Base-by-base conservation (phyloP, 2,888 invertebrate species). In the Pammene fasciana region DNA sequence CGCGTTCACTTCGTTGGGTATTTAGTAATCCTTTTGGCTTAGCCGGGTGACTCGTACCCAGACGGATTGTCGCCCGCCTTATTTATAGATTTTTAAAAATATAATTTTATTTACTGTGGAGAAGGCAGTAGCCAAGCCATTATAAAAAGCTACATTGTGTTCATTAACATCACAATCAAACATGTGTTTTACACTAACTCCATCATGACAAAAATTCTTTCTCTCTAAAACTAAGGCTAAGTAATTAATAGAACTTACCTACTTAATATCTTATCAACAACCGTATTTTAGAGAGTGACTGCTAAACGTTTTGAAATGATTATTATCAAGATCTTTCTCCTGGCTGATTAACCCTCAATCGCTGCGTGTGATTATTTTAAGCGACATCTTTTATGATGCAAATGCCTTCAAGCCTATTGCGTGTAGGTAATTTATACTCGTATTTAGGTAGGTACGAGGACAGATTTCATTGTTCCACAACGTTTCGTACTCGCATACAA, bases 341-440 rank as follows among this genome's bases (percentile, higher is more conserved):
- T 3, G 26, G 2, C 26, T 3, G 26, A 26, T 26, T 26, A 26
- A 26, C 26, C 1, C 26, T 26, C 4, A 73, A 66, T 68, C 71
- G 62, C 75, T 75, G 79, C 77, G 77, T 79, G 79, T 76, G 79
- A 82, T 84, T 85, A 84, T 86, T 86, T 82, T 74, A 79, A 78
- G 76, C 60, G 60, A 36, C 60, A 60, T 60, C 75, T 87, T 89
- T 86, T 88, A 86, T 85, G 72, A 89, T 89, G 89, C 84, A 84
- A 89, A 89, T 86, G 46, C 11, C 75, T 68, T 71, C 75, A 75
- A 76, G 26, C 26, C 66, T 38, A 52, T 62, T 41, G 52, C 36
- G 52, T 41, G 38, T 52, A 41, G 41, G 52, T 62, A 62, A 50
- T 62, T 62, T 62, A 62, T 52, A 62, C 52, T 62, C n/a, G n/a